Evolutionary conservation across 2,888 invertebrate species (phyloP).

Genomic region (Stegana nigrithorax): DNA sequence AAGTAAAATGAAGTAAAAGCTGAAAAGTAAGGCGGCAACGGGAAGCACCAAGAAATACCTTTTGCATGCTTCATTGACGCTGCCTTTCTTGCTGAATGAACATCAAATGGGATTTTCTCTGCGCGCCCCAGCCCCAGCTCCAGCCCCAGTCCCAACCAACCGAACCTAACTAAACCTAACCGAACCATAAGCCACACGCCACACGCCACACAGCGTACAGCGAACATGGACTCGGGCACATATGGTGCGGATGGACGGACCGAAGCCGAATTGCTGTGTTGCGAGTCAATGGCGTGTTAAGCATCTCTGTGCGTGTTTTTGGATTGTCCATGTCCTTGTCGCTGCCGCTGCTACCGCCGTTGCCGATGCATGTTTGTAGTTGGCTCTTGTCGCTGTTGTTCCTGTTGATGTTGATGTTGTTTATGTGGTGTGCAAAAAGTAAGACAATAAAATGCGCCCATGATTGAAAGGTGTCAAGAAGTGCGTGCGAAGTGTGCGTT

Average conservation of each 20-base stretch:
- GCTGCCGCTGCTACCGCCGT: background rate
- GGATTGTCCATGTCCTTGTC: no score
- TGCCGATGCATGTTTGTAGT: no score
- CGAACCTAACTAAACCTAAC: no score
- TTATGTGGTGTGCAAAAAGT: background rate
- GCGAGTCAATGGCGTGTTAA: slow-evolving; percentile 57
- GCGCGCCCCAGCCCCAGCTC: slow-evolving; percentile 11
- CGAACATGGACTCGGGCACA: background rate
- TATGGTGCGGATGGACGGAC: slow-evolving; percentile 24
- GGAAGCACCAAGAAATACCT: slow-evolving; percentile 51
- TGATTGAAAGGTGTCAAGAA: slow-evolving; percentile 14
- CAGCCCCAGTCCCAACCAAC: background rate
- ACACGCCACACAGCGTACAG: background rate
- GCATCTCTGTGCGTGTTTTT: no score
- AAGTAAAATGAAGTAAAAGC: no score
- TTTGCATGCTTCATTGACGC: slow-evolving; percentile 61
- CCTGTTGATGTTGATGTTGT: no score
- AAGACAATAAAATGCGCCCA: slow-evolving; percentile 3
- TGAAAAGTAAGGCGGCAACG: slow-evolving; percentile 25
- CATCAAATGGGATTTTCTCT: slow-evolving; percentile 59
- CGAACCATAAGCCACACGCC: background rate
- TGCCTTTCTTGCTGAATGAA: slow-evolving; percentile 59
- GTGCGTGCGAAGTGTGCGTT: slow-evolving; percentile 1
- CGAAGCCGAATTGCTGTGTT: slow-evolving; percentile 44
- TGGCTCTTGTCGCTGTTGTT: no score